These are phyloP conservation scores for Oncopodura yosiiana DNA, from an alignment of 1,140 invertebrate genomes.

Conservation along the genomic window DNA sequence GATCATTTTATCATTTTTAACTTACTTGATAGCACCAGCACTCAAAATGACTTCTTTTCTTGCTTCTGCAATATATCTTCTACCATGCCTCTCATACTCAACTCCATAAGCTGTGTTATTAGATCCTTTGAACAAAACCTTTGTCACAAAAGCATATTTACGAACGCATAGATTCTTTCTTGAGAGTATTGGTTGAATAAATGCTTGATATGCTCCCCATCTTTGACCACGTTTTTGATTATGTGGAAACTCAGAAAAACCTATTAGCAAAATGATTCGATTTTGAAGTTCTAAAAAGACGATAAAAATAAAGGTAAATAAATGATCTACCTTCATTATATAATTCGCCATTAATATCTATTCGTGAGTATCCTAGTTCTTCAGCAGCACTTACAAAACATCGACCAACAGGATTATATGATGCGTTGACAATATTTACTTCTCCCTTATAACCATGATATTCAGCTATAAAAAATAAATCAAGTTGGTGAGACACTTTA, in stretches of 20 bases:
- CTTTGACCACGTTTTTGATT: constrained; percentile 21
- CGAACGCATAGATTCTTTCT: constrained; percentile 3
- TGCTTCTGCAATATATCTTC: constrained; percentile 9
- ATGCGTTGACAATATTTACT: constrained; percentile 26
- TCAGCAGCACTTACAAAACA: constrained; percentile 54
- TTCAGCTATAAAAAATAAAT: constrained; percentile 5
- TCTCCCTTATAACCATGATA: constrained; percentile 37
- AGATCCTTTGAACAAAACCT: constrained; percentile 30
- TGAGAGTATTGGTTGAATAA: constrained; percentile 12
- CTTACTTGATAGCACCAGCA: constrained; percentile 33
- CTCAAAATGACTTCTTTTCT: constrained; percentile 34
- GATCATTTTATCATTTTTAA: too few relatives aligned
- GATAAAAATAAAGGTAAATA: not conserved
- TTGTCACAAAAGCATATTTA: constrained; percentile 6
- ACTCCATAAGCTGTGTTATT: constrained; percentile 29
- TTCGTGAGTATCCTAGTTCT: constrained; percentile 58
- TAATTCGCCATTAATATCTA: constrained; percentile 51
- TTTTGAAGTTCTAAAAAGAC: not conserved
- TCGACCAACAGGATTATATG: constrained; percentile 37
- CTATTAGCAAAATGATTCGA: not conserved
- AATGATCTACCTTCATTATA: constrained; percentile 27
- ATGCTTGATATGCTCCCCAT: constrained; percentile 27
- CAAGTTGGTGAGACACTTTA: not conserved
- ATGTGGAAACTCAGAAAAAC: constrained; percentile 25
- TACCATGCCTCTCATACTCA: constrained; percentile 25